phyloP scores from a whole-genome alignment of 1,140 invertebrate species.

The Drosophila sp. region DNA sequence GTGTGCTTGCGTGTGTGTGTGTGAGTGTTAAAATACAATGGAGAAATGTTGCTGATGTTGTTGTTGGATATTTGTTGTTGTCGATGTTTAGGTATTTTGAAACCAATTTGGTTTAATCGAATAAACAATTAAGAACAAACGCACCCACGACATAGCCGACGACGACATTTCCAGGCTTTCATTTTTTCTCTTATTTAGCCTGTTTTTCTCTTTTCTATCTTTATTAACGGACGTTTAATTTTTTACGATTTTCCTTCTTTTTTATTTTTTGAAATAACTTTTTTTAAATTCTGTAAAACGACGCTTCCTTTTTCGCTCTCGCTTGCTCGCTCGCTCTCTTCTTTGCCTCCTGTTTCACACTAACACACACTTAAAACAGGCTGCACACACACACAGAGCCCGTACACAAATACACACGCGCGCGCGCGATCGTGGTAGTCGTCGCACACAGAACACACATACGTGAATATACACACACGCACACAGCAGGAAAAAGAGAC shows the following conservation, averaged over 20 bases:
- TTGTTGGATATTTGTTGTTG: neutral
- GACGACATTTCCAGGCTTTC: conserved; percentile 21
- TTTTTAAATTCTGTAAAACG: conserved; percentile 13
- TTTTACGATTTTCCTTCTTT: neutral
- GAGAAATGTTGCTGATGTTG: neutral
- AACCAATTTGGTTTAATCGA: neutral
- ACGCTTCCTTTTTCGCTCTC: conserved; percentile 10
- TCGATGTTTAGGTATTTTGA: neutral
- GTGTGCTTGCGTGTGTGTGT: neutral
- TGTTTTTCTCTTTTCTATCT: neutral
- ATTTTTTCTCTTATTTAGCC: conserved; percentile 10
- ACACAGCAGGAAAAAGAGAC: neutral
- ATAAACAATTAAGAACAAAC: conserved; percentile 9
- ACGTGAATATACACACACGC: neutral
- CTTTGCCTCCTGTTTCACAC: conserved; percentile 4
- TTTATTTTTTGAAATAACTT: conserved; percentile 11
- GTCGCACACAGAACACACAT: neutral
- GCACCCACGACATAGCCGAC: conserved; percentile 5
- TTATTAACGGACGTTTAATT: conserved; percentile 10
- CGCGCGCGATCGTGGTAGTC: too few relatives aligned
- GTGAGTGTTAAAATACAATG: neutral
- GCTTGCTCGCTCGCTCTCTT: neutral
- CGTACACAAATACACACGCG: too few relatives aligned
- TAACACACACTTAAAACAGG: conserved; percentile 2
- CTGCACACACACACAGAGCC: neutral